Conservation (phyloP, 2,888 invertebrate genomes). For the Formica aserva region DNA sequence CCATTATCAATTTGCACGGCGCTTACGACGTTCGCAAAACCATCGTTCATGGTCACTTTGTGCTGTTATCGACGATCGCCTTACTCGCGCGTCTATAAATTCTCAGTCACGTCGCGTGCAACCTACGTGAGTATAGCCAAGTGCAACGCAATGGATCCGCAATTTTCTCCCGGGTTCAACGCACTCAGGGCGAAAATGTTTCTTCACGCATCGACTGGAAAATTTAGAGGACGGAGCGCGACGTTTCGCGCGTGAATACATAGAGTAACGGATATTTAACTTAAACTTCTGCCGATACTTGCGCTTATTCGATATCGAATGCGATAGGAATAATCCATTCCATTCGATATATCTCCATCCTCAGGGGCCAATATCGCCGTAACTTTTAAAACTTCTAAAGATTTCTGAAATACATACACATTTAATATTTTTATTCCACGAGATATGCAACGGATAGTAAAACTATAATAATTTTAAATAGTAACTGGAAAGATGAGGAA, state of each 20-base stretch:
- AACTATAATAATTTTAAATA: neutral
- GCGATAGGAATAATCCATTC: neutral
- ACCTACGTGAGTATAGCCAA: conserved; percentile 3
- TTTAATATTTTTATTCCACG: neutral
- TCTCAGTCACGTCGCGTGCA: conserved; percentile 39
- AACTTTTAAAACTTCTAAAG: neutral
- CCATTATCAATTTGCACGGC: conserved; percentile 36
- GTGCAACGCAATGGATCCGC: conserved; percentile 38
- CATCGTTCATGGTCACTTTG: conserved; percentile 48
- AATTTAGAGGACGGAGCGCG: conserved; percentile 20
- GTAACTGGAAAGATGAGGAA: neutral
- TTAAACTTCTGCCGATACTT: neutral
- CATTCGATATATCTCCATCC: neutral
- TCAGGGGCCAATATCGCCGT: neutral
- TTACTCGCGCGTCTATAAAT: conserved; percentile 48
- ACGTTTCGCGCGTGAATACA: neutral
- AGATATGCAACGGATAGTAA: neutral
- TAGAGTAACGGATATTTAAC: neutral
- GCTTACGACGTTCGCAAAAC: conserved; percentile 35
- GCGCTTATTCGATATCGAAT: neutral
- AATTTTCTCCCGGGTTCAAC: conserved; percentile 34
- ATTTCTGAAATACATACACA: conserved; percentile 1
- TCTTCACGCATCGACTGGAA: conserved; percentile 11
- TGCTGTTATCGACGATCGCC: conserved; percentile 47
- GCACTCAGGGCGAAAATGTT: conserved; percentile 33